A percentile compares a stretch with the other conserved stretches of the same genome.
phyloP scores from a whole-genome alignment of 2,113 vertebrate species.

The Pteruthius melanotis region DNA sequence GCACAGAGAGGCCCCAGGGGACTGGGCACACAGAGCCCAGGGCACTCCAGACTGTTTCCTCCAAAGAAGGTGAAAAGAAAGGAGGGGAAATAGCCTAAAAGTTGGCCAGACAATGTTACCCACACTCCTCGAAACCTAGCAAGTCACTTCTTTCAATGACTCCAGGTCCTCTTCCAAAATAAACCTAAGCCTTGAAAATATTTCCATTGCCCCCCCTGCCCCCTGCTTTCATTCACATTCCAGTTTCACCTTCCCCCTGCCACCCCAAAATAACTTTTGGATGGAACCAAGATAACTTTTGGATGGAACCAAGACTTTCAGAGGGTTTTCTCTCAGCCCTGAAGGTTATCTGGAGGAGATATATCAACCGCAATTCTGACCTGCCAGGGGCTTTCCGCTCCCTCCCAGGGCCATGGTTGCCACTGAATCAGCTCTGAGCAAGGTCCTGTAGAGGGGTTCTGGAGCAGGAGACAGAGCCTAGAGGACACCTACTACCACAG shows the following conservation, averaged over 20 bases:
- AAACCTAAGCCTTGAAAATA: background rate
- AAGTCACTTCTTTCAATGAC: background rate
- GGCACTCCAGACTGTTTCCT: background rate
- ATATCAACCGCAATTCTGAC: background rate
- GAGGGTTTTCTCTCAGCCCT: background rate
- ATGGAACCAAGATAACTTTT: background rate
- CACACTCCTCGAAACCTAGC: background rate
- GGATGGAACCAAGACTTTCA: background rate
- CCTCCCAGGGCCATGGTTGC: no score
- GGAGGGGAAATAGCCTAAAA: background rate
- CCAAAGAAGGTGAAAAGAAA: background rate
- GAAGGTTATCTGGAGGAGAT: background rate
- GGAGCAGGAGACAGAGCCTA: background rate
- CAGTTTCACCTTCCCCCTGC: background rate
- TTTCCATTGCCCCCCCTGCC: background rate
- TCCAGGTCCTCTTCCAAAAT: background rate
- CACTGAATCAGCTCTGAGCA: background rate
- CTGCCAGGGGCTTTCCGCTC: background rate
- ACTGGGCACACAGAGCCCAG: accelerated
- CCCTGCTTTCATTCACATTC: background rate
- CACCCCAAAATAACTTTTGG: background rate
- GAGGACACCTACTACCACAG: background rate
- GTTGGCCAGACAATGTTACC: background rate
- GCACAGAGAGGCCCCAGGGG: background rate
- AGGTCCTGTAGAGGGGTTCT: background rate